Percentiles rank a stretch among this genome's conserved stretches.
phyloP scores from a whole-genome alignment of 2,113 vertebrate genomes.

The Brienomyrus longianalis region DNA sequence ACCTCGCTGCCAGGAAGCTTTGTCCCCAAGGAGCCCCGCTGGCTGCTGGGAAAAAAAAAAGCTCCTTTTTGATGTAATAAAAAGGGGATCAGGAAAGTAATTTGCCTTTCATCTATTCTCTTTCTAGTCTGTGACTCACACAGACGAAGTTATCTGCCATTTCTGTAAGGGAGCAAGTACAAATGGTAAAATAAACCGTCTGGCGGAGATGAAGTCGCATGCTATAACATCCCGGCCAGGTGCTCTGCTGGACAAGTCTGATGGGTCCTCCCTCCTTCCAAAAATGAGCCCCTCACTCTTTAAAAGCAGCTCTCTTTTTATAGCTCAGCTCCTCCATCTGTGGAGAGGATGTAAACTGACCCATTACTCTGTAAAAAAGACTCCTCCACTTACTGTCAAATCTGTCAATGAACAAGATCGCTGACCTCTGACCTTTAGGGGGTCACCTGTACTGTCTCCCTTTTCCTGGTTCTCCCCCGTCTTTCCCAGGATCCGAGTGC shows the following conservation, averaged over 20 bases:
- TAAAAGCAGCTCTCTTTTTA: background rate
- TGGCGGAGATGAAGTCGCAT: constrained; percentile 23
- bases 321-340: background rate
- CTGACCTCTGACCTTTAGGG: background rate
- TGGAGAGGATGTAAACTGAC: background rate
- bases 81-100: constrained; percentile 57
- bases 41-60: constrained; percentile 56
- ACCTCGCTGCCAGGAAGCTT: constrained; percentile 61
- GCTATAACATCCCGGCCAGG: background rate
- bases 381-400: background rate
- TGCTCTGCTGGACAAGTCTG: background rate
- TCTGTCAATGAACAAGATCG: background rate
- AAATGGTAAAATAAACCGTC: constrained; percentile 37
- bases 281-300: background rate
- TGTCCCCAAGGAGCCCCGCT: constrained; percentile 55
- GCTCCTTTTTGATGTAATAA: constrained; percentile 61
- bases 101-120: constrained; percentile 61
- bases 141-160: constrained; percentile 44
- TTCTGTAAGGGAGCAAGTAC: constrained; percentile 40
- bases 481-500: background rate
- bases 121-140: constrained; percentile 58
- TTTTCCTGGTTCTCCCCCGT: background rate
- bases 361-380: background rate
- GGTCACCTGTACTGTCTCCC: background rate
- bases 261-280: background rate